Base-by-base conservation (phyloP, 2,797 vertebrate genomes). In the Pangasius djambal region DNA sequence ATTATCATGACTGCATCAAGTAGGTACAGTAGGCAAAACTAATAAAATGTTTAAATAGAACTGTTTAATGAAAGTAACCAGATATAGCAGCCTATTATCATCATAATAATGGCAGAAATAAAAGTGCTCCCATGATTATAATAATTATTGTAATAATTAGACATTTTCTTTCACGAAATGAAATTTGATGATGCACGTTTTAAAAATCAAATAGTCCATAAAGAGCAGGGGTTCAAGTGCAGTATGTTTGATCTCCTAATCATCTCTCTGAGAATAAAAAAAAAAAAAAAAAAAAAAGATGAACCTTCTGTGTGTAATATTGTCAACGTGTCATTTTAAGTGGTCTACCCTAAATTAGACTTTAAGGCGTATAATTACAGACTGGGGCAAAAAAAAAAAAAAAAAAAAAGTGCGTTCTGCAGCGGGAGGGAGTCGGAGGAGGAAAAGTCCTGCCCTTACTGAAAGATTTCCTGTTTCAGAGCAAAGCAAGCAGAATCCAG, bases 391-490 rank as follows among this genome's bases (percentile, higher is more conserved):
- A 18, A 28, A 75, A 75, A 28, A 75, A 75, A 31, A 70, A 15
- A 25, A n/a, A 50, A 50, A 79, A 79, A 84, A 72, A 67, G 86
- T 83, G 85, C 61, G 20, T 2, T 13, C 1, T 57, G 74, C 74
- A 25, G 89, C 86, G 79, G 85, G 90, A 89, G 89, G 84, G 90
- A 92, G 83, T 75, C 52, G 89, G 57, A 89, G 85, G 86, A 90
- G 87, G 87, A 90, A 78, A 89, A 89, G 92, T 92, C 92, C 92
- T 90, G 92, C 92, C 92, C 92, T 92, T 89, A 84, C 90, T 87
- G 87, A 90, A 90, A 92, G 89, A 91, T 90, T 92, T 92, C 92
- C 91, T 92, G 92, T 92, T 89, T 88, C 83, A 61, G 88, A 81
- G 84, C 57, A 77, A 87, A 59, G 70, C 78, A 74, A 91, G 90